Evolutionary conservation across 2,113 vertebrate genomes (phyloP).

Genomic region (Cephalopholis sonnerati): DNA sequence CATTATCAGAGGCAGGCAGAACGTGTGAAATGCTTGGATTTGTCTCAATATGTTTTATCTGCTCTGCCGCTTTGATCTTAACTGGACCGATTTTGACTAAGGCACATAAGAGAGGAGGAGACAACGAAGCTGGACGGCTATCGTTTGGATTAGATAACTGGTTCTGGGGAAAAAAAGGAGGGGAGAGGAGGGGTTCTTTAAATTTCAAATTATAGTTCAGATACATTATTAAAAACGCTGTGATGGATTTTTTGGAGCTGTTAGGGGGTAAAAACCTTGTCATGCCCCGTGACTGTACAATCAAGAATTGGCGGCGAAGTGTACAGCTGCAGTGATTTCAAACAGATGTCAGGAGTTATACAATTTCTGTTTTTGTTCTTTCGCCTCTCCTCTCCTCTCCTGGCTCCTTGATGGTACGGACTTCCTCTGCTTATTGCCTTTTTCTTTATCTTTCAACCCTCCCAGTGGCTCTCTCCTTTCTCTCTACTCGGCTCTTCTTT

Average conservation of each 20-base stretch:
- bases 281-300: slow-evolving; percentile 9
- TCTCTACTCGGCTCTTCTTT: slow-evolving; percentile 11
- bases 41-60: slow-evolving; percentile 55
- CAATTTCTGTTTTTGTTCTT: slow-evolving; percentile 41
- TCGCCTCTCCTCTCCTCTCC: slow-evolving; percentile 28
- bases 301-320: slow-evolving; percentile 12
- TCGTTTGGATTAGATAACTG: background rate
- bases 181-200: background rate
- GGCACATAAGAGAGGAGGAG: background rate
- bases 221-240: slow-evolving; percentile 14
- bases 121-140: slow-evolving; percentile 7
- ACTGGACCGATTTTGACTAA: slow-evolving; percentile 35
- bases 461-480: slow-evolving; percentile 8
- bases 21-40: slow-evolving; percentile 41
- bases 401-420: slow-evolving; percentile 27
- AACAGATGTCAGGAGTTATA: slow-evolving; percentile 24
- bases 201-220: slow-evolving; percentile 17
- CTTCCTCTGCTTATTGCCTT: slow-evolving; percentile 50
- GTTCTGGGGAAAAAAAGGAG: background rate
- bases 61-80: slow-evolving; percentile 47
- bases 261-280: slow-evolving; percentile 3
- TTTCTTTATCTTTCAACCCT: slow-evolving; percentile 43
- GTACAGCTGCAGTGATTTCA: slow-evolving; percentile 31
- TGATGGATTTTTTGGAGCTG: slow-evolving; percentile 1
- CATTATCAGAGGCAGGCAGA: slow-evolving; percentile 51